Evolutionary conservation across 2,888 invertebrate species (phyloP), one percentile per base, ranked within the genome.

Genomic region (Aquatica leii): DNA sequence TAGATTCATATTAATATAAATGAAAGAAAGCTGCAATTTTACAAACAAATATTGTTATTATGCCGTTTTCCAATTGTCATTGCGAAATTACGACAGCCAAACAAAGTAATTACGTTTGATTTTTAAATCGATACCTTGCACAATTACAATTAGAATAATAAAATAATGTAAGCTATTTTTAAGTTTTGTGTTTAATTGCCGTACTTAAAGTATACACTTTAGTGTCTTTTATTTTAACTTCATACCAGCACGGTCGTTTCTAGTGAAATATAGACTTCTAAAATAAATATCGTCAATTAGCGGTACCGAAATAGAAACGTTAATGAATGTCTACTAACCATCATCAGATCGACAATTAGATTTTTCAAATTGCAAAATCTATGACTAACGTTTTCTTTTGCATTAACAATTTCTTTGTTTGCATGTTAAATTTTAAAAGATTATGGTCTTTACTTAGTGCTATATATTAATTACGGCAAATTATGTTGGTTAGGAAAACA

Each of bases 231-330:
- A 15, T 14, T 50, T 20, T 34, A 15, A 34, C 31, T 24, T 40
- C 14, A 40, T 40, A 12, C n/a, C 40, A 40, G 31, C 31, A 12
- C 17, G 14, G 52, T 37, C 37, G 37, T 52, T 52, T 17, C 14
- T 31, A 52, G 34, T 31, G 52, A 52, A 52, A 52, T 37, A 52
- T 52, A n/a, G 52, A 1, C 24, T 49, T 20, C 57, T 49, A 57
- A 57, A 57, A 57, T 57, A 57, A 57, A 40, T 57, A 49, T 57
- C 17, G 40, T 37, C 50, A 34, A 41, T 37, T 21, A 20, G 49
- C 49, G 40, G 37, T 21, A 37, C 37, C 40, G 49, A 49, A 57
- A 49, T 57, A 55, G 55, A 55, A 55, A 46, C 43, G 15, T 18
- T 49, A n/a, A 20, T 49, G 31, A 18, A 49, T 24, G 14, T 5